Evolutionary conservation across 1,140 invertebrate genomes (phyloP).

Genomic region (Rhopalosiphum maidis): DNA sequence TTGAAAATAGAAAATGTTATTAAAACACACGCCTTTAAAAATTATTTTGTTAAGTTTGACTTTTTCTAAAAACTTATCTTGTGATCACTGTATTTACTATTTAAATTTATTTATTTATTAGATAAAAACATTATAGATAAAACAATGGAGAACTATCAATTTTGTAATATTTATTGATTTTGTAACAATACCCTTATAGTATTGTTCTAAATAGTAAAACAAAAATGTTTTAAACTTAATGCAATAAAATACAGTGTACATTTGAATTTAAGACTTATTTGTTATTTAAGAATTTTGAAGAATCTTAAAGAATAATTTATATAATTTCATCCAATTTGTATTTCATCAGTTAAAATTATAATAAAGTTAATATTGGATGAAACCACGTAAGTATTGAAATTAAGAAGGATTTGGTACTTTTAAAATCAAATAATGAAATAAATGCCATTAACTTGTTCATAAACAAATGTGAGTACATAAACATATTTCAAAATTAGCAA

Average conservation of each 20-base stretch:
- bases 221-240: constrained; percentile 41
- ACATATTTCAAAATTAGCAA: no score
- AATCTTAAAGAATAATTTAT: not conserved
- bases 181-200: constrained; percentile 5
- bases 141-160: constrained; percentile 44
- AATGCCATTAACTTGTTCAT: not conserved
- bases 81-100: constrained; percentile 56
- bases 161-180: constrained; percentile 55
- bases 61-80: constrained; percentile 44
- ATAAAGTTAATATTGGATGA: not conserved
- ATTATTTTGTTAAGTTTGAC: constrained; percentile 51
- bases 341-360: not conserved
- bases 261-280: not conserved
- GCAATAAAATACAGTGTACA: constrained; percentile 50
- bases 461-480: not conserved
- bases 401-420: not conserved
- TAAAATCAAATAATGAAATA: not conserved
- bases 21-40: constrained; percentile 40
- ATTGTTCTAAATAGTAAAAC: constrained; percentile 41
- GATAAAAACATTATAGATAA: constrained; percentile 33
- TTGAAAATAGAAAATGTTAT: constrained; percentile 50
- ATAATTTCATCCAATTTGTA: not conserved
- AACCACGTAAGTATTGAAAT: not conserved
- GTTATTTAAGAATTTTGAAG: not conserved
- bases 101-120: constrained; percentile 48